phyloP scores from a whole-genome alignment of 2,113 vertebrate genomes.

The Chitala chitala region DNA sequence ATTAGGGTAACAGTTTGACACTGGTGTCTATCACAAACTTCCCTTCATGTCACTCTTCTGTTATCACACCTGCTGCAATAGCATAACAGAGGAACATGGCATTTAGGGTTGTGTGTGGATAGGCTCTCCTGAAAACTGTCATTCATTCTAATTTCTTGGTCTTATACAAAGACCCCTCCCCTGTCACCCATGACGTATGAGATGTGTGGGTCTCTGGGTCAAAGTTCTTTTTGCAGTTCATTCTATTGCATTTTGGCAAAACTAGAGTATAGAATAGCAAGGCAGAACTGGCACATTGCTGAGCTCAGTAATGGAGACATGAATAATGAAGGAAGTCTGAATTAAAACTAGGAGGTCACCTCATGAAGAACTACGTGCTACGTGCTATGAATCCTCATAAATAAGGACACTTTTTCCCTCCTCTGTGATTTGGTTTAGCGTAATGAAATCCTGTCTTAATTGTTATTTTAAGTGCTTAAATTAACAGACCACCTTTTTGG shows the following conservation, averaged over 20 bases:
- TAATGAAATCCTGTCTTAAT: not conserved
- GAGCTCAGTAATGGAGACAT: not conserved
- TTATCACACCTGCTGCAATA: no score
- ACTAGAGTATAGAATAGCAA: not conserved
- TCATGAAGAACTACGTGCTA: not conserved
- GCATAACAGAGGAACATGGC: no score
- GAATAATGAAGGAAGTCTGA: constrained; percentile 2
- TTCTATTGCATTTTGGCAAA: not conserved
- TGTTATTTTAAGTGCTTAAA: not conserved
- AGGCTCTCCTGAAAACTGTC: no score
- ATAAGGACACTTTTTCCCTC: not conserved
- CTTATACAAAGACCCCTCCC: no score
- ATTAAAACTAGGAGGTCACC: constrained; percentile 7
- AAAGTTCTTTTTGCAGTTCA: no score
- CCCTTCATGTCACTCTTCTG: no score
- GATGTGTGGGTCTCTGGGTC: no score
- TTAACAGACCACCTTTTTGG: not conserved
- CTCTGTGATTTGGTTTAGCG: not conserved
- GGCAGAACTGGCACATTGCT: not conserved
- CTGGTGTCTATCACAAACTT: no score
- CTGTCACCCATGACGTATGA: no score
- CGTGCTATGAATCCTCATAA: not conserved
- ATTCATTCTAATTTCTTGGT: no score
- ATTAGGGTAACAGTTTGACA: no score
- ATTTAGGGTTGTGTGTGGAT: no score